phyloP scores from a whole-genome alignment of 2,797 vertebrate genomes.

The Squalus acanthias region DNA sequence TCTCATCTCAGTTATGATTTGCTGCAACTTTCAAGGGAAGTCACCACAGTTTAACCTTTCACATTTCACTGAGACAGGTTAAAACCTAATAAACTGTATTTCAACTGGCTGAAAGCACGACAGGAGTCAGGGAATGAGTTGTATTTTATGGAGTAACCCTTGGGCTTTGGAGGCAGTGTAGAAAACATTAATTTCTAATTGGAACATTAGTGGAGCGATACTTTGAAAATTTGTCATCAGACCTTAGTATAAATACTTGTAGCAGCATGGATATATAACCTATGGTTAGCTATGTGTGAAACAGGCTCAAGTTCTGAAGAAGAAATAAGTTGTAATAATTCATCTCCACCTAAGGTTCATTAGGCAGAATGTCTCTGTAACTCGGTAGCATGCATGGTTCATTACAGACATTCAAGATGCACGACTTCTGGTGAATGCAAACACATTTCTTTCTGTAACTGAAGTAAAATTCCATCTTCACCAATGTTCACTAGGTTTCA shows the following conservation, averaged over 20 bases:
- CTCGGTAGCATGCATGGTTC: background rate
- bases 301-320: background rate
- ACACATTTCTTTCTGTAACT: background rate
- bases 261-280: background rate
- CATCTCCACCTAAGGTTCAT: too few species aligned
- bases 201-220: background rate
- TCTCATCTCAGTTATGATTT: background rate
- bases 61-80: background rate
- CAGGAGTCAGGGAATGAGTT: background rate
- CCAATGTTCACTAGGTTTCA: background rate
- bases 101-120: background rate
- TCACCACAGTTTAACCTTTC: background rate
- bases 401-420: background rate
- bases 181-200: background rate
- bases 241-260: background rate
- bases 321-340: too few species aligned
- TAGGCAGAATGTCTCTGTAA: too few species aligned
- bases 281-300: background rate
- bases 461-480: background rate
- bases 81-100: background rate
- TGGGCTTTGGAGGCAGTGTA: background rate
- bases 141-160: background rate
- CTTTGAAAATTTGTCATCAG: background rate
- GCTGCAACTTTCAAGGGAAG: background rate
- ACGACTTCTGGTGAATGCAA: background rate